These are phyloP conservation scores for Mythimna ferrago DNA, from an alignment of 2,888 invertebrate species.

Conservation along the genomic window DNA sequence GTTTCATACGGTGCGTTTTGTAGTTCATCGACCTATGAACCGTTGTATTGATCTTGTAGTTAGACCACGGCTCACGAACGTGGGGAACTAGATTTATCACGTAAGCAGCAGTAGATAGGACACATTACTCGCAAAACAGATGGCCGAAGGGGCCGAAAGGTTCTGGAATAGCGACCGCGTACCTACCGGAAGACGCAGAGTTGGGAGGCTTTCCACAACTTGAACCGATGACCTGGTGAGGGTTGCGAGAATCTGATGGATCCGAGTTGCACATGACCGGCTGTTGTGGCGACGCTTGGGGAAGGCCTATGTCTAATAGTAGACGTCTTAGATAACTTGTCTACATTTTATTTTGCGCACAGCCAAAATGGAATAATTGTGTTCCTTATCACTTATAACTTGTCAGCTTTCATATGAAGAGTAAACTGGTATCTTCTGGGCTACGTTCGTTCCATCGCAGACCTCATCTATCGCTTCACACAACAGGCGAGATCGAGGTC, in stretches of 20 bases:
- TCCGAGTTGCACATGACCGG: too few relatives aligned
- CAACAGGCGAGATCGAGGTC: not conserved
- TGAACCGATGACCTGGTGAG: too few relatives aligned
- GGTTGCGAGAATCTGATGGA: too few relatives aligned
- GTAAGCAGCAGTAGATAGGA: too few relatives aligned
- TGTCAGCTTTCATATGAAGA: not conserved
- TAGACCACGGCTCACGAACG: not conserved
- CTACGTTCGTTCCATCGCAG: not conserved
- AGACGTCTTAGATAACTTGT: too few relatives aligned
- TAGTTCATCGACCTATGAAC: slow-evolving; percentile 27
- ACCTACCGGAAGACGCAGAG: too few relatives aligned
- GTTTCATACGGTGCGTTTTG: slow-evolving; percentile 1
- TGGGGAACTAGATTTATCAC: not conserved
- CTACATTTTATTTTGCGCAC: not conserved
- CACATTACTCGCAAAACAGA: too few relatives aligned
- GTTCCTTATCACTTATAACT: not conserved
- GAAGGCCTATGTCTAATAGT: too few relatives aligned
- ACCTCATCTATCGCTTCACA: not conserved
- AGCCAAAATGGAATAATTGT: not conserved
- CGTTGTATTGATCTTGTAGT: slow-evolving; percentile 15
- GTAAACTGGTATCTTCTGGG: not conserved
- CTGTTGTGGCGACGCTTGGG: too few relatives aligned
- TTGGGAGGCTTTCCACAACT: too few relatives aligned
- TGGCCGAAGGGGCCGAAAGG: too few relatives aligned
- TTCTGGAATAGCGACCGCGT: too few relatives aligned